Base-by-base conservation (phyloP, 1,140 invertebrate genomes). In the Phocides pigmalion region DNA sequence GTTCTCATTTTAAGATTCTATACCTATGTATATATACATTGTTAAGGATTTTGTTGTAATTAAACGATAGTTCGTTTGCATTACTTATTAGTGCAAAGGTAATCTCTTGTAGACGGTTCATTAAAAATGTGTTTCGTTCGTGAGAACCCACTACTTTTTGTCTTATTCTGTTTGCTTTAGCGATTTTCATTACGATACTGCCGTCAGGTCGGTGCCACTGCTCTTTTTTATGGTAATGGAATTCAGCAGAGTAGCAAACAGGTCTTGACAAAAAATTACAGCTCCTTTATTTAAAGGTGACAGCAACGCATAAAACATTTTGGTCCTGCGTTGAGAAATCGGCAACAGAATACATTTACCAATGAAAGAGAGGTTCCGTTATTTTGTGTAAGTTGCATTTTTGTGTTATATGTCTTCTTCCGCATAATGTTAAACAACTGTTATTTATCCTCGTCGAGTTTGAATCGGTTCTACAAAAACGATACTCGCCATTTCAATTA, bases 181-280 rank as follows among this genome's bases (percentile, higher is more conserved):
- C 54, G 54, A 59, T 59, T 59, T 42, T 47, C 54, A 59, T 59
- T 59, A 59, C 54, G 54, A 59, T 59, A 59, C 54, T 17, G 54
- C 41, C 54, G 42, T 47, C 54, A 59, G 41, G 54, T 47, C 54
- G 54, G 54, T 59, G 54, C 54, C 54, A 46, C 41, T 59, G 54
- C 28, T 46, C 54, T 59, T 59, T 59, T 59, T 59, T 59, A 59
- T 59, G 54, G 54, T 59, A 59, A 59, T 59, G 54, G 54, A 59
- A 59, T 59, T 46, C 54, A 59, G 44, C 54, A 59, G 54, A 59
- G 42, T 32, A 47, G 54, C 54, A 42, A 47, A 59, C 54, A 47
- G 42, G 54, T 59, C 54, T 59, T 59, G 54, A 47, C 41, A 59
- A 59, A 56, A 56, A 58, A 58, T 44, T 25, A 56, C 53, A 12